Evolutionary conservation across 2,797 vertebrate genomes (phyloP).

Genomic region (Sebastiscus tertius): DNA sequence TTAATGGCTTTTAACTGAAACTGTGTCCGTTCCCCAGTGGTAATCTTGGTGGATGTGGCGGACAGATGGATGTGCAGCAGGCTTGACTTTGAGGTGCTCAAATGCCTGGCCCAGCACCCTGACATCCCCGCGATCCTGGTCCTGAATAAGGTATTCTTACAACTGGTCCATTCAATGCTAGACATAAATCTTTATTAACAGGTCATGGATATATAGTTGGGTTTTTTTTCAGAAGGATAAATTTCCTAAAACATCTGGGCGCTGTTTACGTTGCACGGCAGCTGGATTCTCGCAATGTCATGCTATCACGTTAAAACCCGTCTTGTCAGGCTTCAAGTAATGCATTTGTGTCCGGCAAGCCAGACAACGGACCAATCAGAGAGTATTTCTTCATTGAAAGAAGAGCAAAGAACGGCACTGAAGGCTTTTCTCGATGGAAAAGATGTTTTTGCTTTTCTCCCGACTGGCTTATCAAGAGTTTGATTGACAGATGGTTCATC

Average conservation of each 20-base stretch:
- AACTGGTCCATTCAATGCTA: neutral
- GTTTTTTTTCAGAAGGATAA: neutral
- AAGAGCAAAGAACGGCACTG: too few species aligned
- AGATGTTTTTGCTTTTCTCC: too few species aligned
- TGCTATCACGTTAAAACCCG: too few species aligned
- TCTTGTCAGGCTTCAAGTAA: too few species aligned
- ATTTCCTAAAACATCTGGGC: neutral
- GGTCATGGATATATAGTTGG: neutral
- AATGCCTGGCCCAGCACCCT: conserved; percentile 84
- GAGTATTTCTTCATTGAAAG: too few species aligned
- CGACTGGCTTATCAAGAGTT: too few species aligned
- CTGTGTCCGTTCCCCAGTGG: conserved; percentile 78
- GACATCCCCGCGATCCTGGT: conserved; percentile 89
- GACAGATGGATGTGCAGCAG: conserved; percentile 87
- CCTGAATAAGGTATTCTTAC: conserved; percentile 90
- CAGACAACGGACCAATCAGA: too few species aligned
- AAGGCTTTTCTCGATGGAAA: too few species aligned
- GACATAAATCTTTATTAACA: neutral
- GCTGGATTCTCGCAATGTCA: too few species aligned
- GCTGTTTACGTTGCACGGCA: too few species aligned
- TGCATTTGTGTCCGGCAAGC: too few species aligned
- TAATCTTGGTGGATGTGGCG: conserved; percentile 91
- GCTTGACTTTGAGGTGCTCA: conserved; percentile 88
- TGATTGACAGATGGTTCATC: too few species aligned
- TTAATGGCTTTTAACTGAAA: neutral